Base-by-base conservation (phyloP, 2,797 vertebrate species). In the Myotis findleyi region DNA sequence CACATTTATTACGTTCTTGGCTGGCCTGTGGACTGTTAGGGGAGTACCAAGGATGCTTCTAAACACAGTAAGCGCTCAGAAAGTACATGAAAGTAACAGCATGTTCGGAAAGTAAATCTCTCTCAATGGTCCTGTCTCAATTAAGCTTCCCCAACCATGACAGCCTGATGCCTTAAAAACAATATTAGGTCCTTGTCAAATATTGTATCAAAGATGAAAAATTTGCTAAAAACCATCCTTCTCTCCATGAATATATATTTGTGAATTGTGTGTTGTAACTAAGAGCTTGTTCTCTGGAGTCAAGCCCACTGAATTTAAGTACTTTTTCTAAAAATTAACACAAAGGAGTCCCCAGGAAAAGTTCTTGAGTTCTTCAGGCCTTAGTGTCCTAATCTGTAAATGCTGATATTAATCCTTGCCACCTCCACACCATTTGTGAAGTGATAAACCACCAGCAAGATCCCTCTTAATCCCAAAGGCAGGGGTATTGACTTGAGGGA, bases 1-100 rank as follows among this genome's bases (percentile, higher is more conserved):
- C 86, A 80, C 53, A 93, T 94, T 55, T 89, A 97, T 80, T 53
- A 71, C 16, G 69, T 94, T 88, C 95, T 87, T 77, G 72, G 55
- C 25, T 68, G 47, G 77, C 49, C 71, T 89, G 27, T 1, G 18
- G 38, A 44, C 66, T 62, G 75, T 57, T 68, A 49, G 5, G 83
- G 79, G 90, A 92, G 47, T 53, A 59, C 80, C 82, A 92, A 59
- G 69, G 64, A 71, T 89, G 47, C 68, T 41, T 91, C 27, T 84
- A 36, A 14, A 73, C 4, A 55, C 38, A 87, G 82, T 30, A 92
- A 92, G 71, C 81, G 49, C 30, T 93, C 81, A 88, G 81, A 91
- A 93, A 89, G 72, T 73, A 76, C n/a, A 51, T 69, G 49, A 91
- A 80, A 93, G 86, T 66, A 95, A 96, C 25, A 36, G 13, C 41